phyloP scores from a whole-genome alignment of 2,888 invertebrate species.

The Lumbricus terrestris region DNA sequence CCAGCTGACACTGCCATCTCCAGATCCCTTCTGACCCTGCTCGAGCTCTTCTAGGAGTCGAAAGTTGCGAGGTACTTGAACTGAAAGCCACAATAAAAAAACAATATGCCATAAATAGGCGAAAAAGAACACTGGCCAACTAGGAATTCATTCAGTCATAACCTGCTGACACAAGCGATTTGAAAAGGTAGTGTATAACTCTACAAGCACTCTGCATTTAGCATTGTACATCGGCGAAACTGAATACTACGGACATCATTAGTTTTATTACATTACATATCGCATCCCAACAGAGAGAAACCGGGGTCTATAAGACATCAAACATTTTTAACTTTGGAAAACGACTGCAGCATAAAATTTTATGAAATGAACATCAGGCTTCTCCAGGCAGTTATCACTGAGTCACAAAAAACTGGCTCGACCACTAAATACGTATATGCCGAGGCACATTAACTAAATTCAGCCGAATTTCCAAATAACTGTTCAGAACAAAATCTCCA shows the following conservation, averaged over 20 bases:
- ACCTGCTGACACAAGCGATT: neutral
- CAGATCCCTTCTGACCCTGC: constrained; percentile 96
- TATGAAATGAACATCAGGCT: neutral
- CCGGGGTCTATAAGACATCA: neutral
- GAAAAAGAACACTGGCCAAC: neutral
- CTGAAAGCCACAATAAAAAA: neutral
- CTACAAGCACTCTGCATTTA: neutral
- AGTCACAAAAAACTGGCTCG: too few species aligned
- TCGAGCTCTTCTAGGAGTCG: constrained; percentile 96
- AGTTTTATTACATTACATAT: neutral
- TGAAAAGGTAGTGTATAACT: neutral
- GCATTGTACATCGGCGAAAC: neutral
- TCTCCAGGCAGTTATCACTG: neutral
- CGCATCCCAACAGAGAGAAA: neutral
- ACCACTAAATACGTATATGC: neutral
- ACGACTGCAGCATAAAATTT: neutral
- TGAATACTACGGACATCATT: neutral
- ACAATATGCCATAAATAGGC: neutral
- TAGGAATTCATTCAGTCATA: neutral
- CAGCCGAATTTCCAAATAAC: neutral
- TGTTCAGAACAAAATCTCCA: neutral
- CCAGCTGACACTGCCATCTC: constrained; percentile 99
- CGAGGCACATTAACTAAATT: neutral
- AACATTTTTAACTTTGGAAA: neutral
- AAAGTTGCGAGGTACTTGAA: constrained; percentile 88